Evolutionary conservation across 2,797 vertebrate species (phyloP), one percentile per base, ranked within the genome.

Genomic region (Peromyscus attwateri): DNA sequence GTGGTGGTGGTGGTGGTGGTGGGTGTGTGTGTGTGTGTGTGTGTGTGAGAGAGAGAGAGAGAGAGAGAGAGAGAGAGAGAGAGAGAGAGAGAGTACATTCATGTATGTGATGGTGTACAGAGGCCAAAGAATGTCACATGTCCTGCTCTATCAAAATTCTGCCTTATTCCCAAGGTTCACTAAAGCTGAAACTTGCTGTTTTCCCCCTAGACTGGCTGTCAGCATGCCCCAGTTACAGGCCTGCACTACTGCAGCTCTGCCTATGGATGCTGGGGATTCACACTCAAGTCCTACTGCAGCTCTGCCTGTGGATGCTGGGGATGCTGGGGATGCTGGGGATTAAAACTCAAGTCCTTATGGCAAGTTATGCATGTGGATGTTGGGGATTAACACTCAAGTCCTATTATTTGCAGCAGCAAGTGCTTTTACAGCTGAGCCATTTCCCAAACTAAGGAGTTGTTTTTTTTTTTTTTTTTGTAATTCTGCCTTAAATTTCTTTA

Each of bases 401-500:
- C 55, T 55, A n/a, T 23, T 2, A 84, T 29, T 66, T 68, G 43
- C 29, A 85, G 13, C 7, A 71, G 13, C 23, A 25, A 71, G 49
- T 37, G 4, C 68, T 87, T 27, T 73, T 87, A 73, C 8, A 55
- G 2, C 34, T 71, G 66, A 37, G 8, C 52, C 52, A 73, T 60
- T 10, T 21, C n/a, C 40, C 25, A 64, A 46, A 46, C 37, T 13
- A 21, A 21, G 17, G 68, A 31, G 68, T 5, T 14, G 2, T 68
- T 68, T 43, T 21, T 52, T 7, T 17, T 52, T 13, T 14, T 62
- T 21, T 7, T 80, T 95, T 57, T 19, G 13, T 49, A 46, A 49
- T 93, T 75, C 9, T 82, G 17, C 92, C 79, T 87, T 82, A 83
- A 34, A 94, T 90, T 92, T 95, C 31, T 89, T 88, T 64, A 64